Conservation (phyloP, 2,888 invertebrate species). For the Melanostoma mellinum region DNA sequence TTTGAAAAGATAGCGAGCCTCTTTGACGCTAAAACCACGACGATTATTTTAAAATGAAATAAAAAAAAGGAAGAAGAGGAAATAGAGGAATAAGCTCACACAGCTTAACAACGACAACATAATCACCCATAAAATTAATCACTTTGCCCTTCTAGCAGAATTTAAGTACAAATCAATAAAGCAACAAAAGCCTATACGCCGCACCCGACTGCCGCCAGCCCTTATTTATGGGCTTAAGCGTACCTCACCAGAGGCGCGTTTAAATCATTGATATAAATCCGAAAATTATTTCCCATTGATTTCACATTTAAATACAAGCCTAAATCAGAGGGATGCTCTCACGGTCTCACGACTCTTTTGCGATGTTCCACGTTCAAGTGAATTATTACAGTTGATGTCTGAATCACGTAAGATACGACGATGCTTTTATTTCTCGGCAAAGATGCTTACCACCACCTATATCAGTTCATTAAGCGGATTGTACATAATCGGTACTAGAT, state of each 20-base stretch:
- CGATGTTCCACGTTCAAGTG: constrained; percentile 11
- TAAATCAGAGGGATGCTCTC: constrained; percentile 7
- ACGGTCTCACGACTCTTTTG: background rate
- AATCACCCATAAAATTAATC: constrained; percentile 63
- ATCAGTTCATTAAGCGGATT: constrained; percentile 65
- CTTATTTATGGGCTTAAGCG: background rate
- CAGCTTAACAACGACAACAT: constrained; percentile 53
- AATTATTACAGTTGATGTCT: background rate
- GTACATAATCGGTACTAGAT: constrained; percentile 24
- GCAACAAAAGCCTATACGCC: constrained; percentile 11
- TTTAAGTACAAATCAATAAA: constrained; percentile 46
- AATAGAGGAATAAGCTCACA: background rate
- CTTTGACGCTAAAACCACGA: constrained; percentile 7
- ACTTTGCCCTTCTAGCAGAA: constrained; percentile 18
- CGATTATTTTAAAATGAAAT: constrained; percentile 5
- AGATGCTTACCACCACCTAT: constrained; percentile 38
- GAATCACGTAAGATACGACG: constrained; percentile 18
- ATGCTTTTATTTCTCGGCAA: constrained; percentile 47
- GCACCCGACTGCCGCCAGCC: background rate
- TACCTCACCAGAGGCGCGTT: constrained; percentile 14
- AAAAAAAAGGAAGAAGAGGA: background rate
- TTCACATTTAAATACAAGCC: constrained; percentile 51
- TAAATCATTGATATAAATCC: constrained; percentile 55
- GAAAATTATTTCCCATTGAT: constrained; percentile 57
- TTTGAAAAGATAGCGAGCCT: background rate